Evolutionary conservation across 1,140 invertebrate species (phyloP).

Genomic region (Drosophila varians): DNA sequence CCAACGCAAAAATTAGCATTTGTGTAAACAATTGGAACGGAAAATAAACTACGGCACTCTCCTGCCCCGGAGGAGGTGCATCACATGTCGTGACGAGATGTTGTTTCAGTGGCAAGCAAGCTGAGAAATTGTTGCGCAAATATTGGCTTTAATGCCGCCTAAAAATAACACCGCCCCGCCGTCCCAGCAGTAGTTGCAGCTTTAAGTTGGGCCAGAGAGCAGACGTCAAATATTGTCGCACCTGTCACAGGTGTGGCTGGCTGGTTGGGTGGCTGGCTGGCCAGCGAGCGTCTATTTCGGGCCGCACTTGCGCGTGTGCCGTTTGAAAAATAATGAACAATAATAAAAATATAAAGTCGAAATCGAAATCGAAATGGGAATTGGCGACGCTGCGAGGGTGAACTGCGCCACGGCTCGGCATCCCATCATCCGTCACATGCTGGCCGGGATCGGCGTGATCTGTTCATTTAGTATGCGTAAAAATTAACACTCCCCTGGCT

Average conservation of each 20-base stretch:
- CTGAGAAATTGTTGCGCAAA: constrained; percentile 51
- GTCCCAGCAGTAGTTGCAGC: constrained; percentile 34
- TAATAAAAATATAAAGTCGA: no score
- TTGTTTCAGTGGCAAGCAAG: constrained; percentile 29
- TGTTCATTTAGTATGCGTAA: constrained; percentile 40
- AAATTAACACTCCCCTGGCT: constrained; percentile 42
- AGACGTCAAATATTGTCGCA: constrained; percentile 42
- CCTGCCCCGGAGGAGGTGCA: no score
- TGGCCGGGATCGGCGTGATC: constrained; percentile 30
- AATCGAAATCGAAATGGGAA: background rate
- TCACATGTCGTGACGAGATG: constrained; percentile 54
- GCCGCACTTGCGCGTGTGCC: constrained; percentile 27
- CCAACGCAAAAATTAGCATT: constrained; percentile 51
- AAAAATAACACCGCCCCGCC: constrained; percentile 60
- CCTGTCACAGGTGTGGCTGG: constrained; percentile 47
- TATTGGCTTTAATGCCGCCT: constrained; percentile 38
- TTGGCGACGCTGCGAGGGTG: background rate
- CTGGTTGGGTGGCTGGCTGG: background rate
- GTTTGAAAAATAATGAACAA: background rate
- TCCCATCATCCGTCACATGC: constrained; percentile 51
- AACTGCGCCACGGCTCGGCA: background rate
- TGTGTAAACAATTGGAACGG: constrained; percentile 50
- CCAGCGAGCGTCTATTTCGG: constrained; percentile 29
- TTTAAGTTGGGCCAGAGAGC: constrained; percentile 37
- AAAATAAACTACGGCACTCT: constrained; percentile 25